Base-by-base conservation (phyloP, 2,888 invertebrate species). In the Cyaniris semiargus region DNA sequence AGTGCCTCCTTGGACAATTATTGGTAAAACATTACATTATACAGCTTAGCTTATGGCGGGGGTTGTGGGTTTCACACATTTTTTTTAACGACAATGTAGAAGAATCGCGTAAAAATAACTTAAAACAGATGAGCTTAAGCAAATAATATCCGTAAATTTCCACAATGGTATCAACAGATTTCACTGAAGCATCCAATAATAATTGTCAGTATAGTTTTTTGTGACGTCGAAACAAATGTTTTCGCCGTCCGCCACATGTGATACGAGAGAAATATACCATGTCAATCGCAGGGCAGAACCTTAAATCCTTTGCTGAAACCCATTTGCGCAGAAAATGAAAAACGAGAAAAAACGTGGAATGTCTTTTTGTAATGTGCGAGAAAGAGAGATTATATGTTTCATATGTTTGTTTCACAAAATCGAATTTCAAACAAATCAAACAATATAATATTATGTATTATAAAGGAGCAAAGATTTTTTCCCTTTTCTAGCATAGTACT, bases 301-400 rank as follows among this genome's bases (percentile, higher is more conserved):
- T 74, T 74, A 74, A 48, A 74, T 74, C 74, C 74, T 48, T 53
- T 74, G 27, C 74, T 74, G 18, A 74, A 74, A 74, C 27, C 74
- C 53, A 74, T 74, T 74, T 74, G 53, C 53, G 74, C 74, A 74
- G 74, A 74, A 74, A 74, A 74, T 74, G 74, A 74, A 74, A 74
- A 74, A 74, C 74, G 74, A 74, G 53, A 72, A 48, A 15, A 60
- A 71, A 44, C 18, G 74, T 53, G 1, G 27, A 74, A 74, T 53
- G 23, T 74, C n/a, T 27, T 74, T 74, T 27, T 72, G 23, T 44
- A 21, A 72, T 72, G 23, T 72, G 66, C 27, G 27, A 66, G 66
- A 31, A 15, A 27, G 27, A 66, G 6, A 5, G 18, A 66, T 5
- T 5, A 53, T 53, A 53, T 53, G 53, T 53, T 53, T 53, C 18